Base-by-base conservation (phyloP, 2,113 vertebrate species). In the Rhinopomastus cyanomelas region DNA sequence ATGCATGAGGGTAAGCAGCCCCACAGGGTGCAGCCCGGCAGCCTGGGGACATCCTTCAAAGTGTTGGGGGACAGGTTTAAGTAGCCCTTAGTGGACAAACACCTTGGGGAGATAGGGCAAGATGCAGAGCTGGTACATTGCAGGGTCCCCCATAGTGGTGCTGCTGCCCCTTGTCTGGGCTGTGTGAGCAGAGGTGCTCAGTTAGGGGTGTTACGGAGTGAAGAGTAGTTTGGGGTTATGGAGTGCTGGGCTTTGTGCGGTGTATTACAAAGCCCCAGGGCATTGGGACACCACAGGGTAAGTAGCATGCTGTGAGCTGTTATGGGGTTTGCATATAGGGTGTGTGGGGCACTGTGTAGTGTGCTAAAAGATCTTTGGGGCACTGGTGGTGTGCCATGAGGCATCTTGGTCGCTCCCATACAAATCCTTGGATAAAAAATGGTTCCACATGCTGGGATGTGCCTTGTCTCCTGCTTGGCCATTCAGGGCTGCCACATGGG, bases 121-220 rank as follows among this genome's bases (percentile, higher is more conserved):
- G 62, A 34, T 7, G 30, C 22, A 60, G 76, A 69, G 46, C 14
- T n/a, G 42, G 20, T 1, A 1, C 21, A 12, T 18, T 42, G 53
- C 53, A 23, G 27, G 4, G 18, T 36, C 0, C 3, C 13, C 32
- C 48, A 27, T 42, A 15, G 2, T 0, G 0, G 5, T 2, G 1
- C 60, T 57, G 42, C 69, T 55, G 23, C 17, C 25, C 25, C 61
- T 69, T 3, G 0, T 52, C 29, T 26, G 56, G 25, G 42, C 84
- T 74, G 25, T 5, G 42, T 62, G 51, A 69, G 30, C 62, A 73
- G 67, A 39, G 49, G 25, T 32, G 66, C 4, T 52, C 27, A 65
- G 6, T 27, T 11, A 36, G 51, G 30, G 36, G 18, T 23, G 42
- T 37, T 77, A 3, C 8, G 48, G 39, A 26, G 6, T 23, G 27